Percentiles rank a stretch among this genome's conserved stretches.
These are phyloP conservation scores for Dromococcyx pavoninus DNA, from an alignment of 2,797 vertebrate genomes.

Conservation along the genomic window DNA sequence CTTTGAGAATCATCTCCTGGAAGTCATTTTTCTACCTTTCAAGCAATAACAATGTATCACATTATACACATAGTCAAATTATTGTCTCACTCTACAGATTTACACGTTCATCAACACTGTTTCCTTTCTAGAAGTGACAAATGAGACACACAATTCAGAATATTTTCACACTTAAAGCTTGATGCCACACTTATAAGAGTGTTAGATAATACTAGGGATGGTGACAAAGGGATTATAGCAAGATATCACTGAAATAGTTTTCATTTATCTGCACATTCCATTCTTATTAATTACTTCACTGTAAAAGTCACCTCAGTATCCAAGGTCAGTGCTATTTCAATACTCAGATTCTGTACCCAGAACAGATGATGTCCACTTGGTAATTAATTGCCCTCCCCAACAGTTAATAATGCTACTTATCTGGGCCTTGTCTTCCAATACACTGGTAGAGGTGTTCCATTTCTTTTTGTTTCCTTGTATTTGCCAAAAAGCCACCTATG, in stretches of 20 bases:
- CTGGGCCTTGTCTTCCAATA: neutral
- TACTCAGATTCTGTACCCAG: neutral
- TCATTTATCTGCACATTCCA: neutral
- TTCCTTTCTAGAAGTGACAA: neutral
- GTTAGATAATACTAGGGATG: neutral
- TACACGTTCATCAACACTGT: neutral
- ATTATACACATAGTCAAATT: neutral
- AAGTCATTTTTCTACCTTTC: neutral
- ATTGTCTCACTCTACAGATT: neutral
- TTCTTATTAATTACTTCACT: neutral
- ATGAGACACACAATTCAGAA: neutral
- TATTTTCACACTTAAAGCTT: neutral
- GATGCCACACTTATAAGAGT: neutral
- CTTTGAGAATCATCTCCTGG: neutral
- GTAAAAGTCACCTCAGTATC: neutral
- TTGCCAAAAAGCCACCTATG: slow-evolving; percentile 9
- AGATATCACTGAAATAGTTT: neutral
- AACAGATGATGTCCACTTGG: neutral
- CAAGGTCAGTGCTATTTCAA: neutral
- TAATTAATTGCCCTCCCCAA: neutral
- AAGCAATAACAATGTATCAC: neutral
- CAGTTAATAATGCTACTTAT: neutral
- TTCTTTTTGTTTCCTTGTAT: neutral
- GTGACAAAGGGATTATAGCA: neutral
- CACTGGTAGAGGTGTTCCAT: neutral